A percentile compares a stretch with the other conserved stretches of the same genome.
Conservation (phyloP, 2,888 invertebrate species). For the Seira musarum region DNA sequence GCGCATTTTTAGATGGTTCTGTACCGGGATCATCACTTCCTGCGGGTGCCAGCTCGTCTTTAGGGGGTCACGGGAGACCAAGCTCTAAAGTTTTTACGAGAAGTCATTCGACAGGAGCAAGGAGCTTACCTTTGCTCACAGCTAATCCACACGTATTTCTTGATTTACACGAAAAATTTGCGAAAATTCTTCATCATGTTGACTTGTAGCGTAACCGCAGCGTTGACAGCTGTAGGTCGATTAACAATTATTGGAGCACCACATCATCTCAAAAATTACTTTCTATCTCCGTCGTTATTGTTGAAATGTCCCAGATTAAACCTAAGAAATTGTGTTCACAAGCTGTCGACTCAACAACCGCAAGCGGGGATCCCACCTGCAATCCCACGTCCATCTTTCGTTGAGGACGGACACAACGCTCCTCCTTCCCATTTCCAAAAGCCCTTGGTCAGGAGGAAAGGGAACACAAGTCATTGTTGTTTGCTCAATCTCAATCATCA, state of each 20-base stretch:
- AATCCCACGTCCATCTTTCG: too few species aligned
- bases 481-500: slow-evolving; percentile 59
- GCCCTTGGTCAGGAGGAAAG: not conserved
- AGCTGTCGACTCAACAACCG: slow-evolving; percentile 33
- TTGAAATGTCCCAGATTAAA: slow-evolving; percentile 37
- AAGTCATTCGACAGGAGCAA: slow-evolving; percentile 67
- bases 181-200: slow-evolving; percentile 70
- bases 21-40: slow-evolving; percentile 36
- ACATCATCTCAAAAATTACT: too few species aligned
- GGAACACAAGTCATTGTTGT: slow-evolving; percentile 29
- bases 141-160: slow-evolving; percentile 70
- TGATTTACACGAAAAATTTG: slow-evolving; percentile 70
- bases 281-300: slow-evolving; percentile 23
- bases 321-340: slow-evolving; percentile 57
- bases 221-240: not conserved
- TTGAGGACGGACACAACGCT: too few species aligned
- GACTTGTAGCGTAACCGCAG: slow-evolving; percentile 65
- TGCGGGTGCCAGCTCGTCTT: slow-evolving; percentile 52
- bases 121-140: slow-evolving; percentile 68
- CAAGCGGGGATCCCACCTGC: too few species aligned
- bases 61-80: slow-evolving; percentile 48
- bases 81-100: slow-evolving; percentile 66
- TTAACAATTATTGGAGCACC: too few species aligned
- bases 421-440: not conserved
- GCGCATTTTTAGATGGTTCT: slow-evolving; percentile 60